Evolutionary conservation across 2,888 invertebrate genomes (phyloP).

Genomic region (Myopa tessellatipennis): DNA sequence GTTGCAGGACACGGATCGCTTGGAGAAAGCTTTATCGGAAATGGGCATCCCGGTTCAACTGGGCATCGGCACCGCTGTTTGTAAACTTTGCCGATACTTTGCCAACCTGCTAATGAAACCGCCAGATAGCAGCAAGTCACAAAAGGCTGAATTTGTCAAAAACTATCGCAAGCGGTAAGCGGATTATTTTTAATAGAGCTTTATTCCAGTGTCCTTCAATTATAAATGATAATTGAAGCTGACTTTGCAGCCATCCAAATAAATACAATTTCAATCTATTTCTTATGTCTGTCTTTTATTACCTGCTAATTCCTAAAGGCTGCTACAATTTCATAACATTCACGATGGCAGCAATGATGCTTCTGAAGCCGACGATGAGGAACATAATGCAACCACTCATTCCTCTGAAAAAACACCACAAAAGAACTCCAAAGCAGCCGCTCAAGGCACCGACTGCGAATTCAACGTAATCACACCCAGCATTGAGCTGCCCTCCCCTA

Average conservation of each 20-base stretch:
- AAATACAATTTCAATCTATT: background rate
- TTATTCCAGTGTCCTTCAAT: background rate
- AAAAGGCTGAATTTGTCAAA: conserved; percentile 66
- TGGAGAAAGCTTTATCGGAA: conserved; percentile 72
- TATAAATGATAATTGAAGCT: background rate
- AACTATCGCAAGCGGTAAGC: conserved; percentile 75
- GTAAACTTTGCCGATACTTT: conserved; percentile 85
- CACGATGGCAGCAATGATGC: conserved; percentile 68
- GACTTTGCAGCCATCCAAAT: conserved; percentile 22
- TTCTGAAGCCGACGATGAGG: conserved; percentile 61
- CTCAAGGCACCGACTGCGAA: background rate
- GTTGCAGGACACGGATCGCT: conserved; percentile 70
- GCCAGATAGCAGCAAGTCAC: conserved; percentile 69
- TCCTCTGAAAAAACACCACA: conserved; percentile 62
- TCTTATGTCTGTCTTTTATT: background rate
- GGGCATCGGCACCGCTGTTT: conserved; percentile 77
- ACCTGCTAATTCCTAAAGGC: conserved; percentile 68
- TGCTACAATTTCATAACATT: conserved; percentile 81
- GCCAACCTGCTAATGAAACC: conserved; percentile 78
- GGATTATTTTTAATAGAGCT: conserved; percentile 33
- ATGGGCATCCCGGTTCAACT: conserved; percentile 78
- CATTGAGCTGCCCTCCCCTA: conserved; percentile 47
- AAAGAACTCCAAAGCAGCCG: conserved; percentile 41
- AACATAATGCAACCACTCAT: conserved; percentile 48
- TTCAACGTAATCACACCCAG: conserved; percentile 23